Evolutionary conservation across 1,140 invertebrate genomes (phyloP).

Genomic region (Papilio glaucus): DNA sequence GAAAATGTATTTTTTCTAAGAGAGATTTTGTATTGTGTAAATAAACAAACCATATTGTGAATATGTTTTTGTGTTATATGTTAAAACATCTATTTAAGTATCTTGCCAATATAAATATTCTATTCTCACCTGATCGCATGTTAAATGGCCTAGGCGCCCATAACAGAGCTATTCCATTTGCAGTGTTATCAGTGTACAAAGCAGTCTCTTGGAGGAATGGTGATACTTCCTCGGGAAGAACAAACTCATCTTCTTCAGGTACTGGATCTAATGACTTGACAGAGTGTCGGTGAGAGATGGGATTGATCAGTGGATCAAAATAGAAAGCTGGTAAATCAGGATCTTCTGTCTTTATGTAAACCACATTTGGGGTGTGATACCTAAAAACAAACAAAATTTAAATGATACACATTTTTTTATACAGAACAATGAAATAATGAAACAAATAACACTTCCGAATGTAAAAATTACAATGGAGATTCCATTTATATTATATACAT

Average conservation of each 20-base stretch:
- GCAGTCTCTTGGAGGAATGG: slow-evolving; percentile 97
- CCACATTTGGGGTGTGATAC: slow-evolving; percentile 99
- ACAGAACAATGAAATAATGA: slow-evolving; percentile 20
- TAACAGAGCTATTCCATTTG: slow-evolving; percentile 98
- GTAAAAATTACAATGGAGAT: neutral
- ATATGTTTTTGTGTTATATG: too few species aligned
- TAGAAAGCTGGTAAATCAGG: slow-evolving; percentile 99
- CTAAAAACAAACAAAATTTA: slow-evolving; percentile 82
- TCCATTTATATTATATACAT: neutral
- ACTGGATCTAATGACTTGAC: slow-evolving; percentile 93
- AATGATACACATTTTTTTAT: slow-evolving; percentile 44
- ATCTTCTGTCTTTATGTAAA: slow-evolving; percentile 99
- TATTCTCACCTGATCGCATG: slow-evolving; percentile 90
- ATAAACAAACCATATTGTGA: too few species aligned
- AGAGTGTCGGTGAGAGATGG: slow-evolving; percentile 97
- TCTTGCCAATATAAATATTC: neutral
- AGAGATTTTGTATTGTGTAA: too few species aligned
- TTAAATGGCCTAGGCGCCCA: slow-evolving; percentile 99
- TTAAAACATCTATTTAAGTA: too few species aligned
- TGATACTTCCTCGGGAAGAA: slow-evolving; percentile 94
- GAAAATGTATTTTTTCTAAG: too few species aligned
- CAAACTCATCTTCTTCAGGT: slow-evolving; percentile 97
- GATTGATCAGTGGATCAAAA: slow-evolving; percentile 99
- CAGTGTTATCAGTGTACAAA: slow-evolving; percentile 99
- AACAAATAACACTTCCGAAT: neutral